Evolutionary conservation across 2,113 vertebrate species (phyloP), one percentile per base, ranked within the genome.

Genomic region (Rhabdornis inornatus): DNA sequence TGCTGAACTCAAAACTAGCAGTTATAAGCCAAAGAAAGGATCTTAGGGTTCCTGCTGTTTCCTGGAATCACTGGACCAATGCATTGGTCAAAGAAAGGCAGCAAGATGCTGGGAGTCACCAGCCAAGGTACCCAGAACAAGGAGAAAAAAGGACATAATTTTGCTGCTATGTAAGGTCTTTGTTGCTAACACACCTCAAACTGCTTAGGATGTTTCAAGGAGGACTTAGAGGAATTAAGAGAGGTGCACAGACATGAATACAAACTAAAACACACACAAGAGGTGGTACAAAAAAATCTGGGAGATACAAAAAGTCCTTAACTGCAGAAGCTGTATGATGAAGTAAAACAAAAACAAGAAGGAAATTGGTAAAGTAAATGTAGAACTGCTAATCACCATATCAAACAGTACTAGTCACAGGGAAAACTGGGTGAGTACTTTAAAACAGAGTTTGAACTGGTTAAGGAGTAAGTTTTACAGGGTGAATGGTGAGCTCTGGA

Each of bases 351-450:
- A 77, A 66, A 37, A 22, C 5, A 69, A 77, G 15, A 55, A 45
- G 11, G 15, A 35, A 80, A 27, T 11, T 2, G 22, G 37, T 35
- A 50, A 71, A 15, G 17, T 23, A 49, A 59, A 45, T 7, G 5
- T 9, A 30, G 30, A 72, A 42, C 5, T 74, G 59, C 7, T 69
- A 2, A 60, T 64, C 33, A 47, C 15, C 13, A 4, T 50, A 45
- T 47, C 20, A 19, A 72, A 33, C 27, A 40, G 10, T 5, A 27
- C 6, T 14, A 87, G 5, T 60, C n/a, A 35, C 11, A 12, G 25
- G 1, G 1, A 4, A 2, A 69, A 13, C 5, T 18, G 33, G 15
- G 4, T 25, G 4, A 24, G 13, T 28, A 50, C 31, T 64, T 81
- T 33, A 30, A 60, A 80, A 28, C 1, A 55, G 23, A 56, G 5